These are phyloP conservation scores for Eupithecia subumbrata DNA, from an alignment of 2,888 invertebrate genomes.

Conservation along the genomic window DNA sequence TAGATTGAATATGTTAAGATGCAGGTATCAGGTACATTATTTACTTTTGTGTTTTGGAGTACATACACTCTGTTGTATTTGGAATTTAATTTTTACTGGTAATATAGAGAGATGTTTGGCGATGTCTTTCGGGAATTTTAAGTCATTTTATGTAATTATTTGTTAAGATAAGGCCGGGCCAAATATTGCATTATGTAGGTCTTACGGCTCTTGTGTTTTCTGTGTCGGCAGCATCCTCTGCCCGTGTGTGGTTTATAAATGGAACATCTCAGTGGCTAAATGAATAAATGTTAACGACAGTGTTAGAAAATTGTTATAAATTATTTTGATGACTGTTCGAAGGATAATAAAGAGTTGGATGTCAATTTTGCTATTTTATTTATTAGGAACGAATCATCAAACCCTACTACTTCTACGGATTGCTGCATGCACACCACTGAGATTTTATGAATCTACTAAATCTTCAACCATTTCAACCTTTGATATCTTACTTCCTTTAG, in stretches of 20 bases:
- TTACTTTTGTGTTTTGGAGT: conserved; percentile 80
- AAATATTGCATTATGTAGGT: conserved; percentile 82
- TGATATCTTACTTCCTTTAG: not conserved
- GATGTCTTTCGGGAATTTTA: conserved; percentile 69
- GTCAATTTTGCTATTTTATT: conserved; percentile 73
- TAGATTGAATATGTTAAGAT: conserved; percentile 75
- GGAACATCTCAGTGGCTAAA: conserved; percentile 82
- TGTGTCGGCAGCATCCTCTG: conserved; percentile 69
- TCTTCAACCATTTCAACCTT: conserved; percentile 19
- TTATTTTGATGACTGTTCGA: conserved; percentile 86
- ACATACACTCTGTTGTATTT: conserved; percentile 80
- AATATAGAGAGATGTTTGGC: conserved; percentile 55
- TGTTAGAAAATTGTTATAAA: conserved; percentile 85
- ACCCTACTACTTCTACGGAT: not conserved
- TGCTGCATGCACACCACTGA: not conserved
- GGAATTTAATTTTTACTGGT: conserved; percentile 80
- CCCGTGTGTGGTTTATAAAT: conserved; percentile 72
- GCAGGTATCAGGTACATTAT: conserved; percentile 76
- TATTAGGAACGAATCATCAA: not conserved
- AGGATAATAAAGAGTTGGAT: conserved; percentile 86
- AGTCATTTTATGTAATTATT: conserved; percentile 82
- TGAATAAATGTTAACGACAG: conserved; percentile 83
- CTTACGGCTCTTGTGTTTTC: conserved; percentile 72
- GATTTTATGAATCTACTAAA: not conserved
- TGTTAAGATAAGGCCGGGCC: conserved; percentile 83